Evolutionary conservation across 2,113 vertebrate genomes (phyloP).

Genomic region (Oncorhynchus kisutch): DNA sequence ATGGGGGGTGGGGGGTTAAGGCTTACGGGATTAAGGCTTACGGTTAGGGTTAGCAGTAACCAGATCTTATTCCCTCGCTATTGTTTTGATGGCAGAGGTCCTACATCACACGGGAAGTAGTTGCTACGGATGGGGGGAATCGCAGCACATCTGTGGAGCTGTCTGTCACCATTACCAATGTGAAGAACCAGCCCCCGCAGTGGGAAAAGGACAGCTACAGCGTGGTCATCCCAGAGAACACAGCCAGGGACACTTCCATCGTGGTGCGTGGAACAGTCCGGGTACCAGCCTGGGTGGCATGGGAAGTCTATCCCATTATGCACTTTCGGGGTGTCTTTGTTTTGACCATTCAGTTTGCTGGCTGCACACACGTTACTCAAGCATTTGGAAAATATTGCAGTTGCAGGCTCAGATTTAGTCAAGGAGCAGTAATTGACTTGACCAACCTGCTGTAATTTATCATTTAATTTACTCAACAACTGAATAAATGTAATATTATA

Average conservation of each 20-base stretch:
- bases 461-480: too few relatives aligned
- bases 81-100: conserved; percentile 59
- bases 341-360: too few relatives aligned
- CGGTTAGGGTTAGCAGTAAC: not conserved
- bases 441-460: too few relatives aligned
- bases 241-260: conserved; percentile 73
- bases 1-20: too few relatives aligned
- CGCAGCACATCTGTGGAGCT: conserved; percentile 81
- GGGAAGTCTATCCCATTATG: not conserved
- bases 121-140: conserved; percentile 82
- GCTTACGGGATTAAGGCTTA: too few relatives aligned
- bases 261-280: conserved; percentile 57
- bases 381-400: too few relatives aligned
- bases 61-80: not conserved
- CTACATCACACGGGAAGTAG: conserved; percentile 77
- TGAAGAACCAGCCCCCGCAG: conserved; percentile 84
- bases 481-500: too few relatives aligned
- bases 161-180: conserved; percentile 79
- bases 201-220: conserved; percentile 83
- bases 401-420: too few relatives aligned
- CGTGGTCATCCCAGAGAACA: conserved; percentile 81
- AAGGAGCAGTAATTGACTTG: too few relatives aligned
- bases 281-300: not conserved
- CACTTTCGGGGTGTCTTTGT: not conserved
- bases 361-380: too few relatives aligned